Evolutionary conservation across 64 coral and sea anemone species (phyloP), one percentile per base, ranked within the genome.

Genomic region (Cladopsammia gracilis): DNA sequence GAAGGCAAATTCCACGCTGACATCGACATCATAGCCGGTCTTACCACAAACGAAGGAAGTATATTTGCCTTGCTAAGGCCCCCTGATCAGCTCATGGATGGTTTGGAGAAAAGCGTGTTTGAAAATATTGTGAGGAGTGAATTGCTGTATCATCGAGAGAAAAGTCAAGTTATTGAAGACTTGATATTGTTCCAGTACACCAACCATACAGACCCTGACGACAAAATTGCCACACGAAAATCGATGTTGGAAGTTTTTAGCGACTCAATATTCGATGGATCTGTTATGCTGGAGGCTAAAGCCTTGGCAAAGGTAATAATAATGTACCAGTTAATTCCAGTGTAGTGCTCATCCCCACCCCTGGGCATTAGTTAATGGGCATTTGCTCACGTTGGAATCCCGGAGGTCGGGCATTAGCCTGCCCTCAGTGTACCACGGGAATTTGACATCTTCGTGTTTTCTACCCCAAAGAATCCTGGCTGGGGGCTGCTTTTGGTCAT

Each of bases 31-130:
- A 78, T 89, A 11, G 49, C 43, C 19, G 87, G 87, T 26, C 62
- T 89, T 65, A 89, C 6, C 34, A 45, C 69, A 3, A 45, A 89
- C 58, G 87, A 89, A 58, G 67, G 67, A 22, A 23, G 45, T 8
- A 0, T 44, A 2, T 87, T 73, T 87, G n/a, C 87, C 3, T 3
- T 52, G 10, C 11, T 71, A 2, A 24, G 5, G 64, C 68, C 83
- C 7, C 47, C 42, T 18, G 64, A 70, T 22, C 48, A 15, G 13
- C 11, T 70, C 3, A 68, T 25, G 10, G 68, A 70, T 51, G 68
- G 64, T 44, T 45, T 86, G 18, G 83, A 86, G 18, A 22, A 5
- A 80, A 10, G 61, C 7, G 12, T 70, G 64, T 86, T 86, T 42
- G 64, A 86, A 24, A 18, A 11, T 12, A 68, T 48, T 18, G 64